Conservation (phyloP, 2,888 invertebrate species). For the Dilophus febrilis region DNA sequence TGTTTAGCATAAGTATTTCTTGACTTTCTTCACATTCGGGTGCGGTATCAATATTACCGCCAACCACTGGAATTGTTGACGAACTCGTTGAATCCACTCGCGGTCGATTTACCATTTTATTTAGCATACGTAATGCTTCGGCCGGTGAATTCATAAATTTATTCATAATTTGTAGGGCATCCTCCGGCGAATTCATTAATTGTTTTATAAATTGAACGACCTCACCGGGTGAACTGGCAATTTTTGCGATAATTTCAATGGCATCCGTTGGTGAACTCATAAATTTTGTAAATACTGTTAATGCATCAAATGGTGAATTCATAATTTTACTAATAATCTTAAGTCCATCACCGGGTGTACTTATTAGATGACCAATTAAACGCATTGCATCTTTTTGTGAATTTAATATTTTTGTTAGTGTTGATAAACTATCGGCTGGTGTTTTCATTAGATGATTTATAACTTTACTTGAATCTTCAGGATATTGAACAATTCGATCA, state of each 20-base stretch:
- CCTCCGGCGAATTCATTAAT: slow-evolving; percentile 28
- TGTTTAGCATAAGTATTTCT: too few relatives aligned
- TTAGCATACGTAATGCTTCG: slow-evolving; percentile 27
- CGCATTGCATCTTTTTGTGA: slow-evolving; percentile 28
- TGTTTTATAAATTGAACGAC: slow-evolving; percentile 29
- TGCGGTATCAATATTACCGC: too few relatives aligned
- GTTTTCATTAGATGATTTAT: slow-evolving; percentile 27
- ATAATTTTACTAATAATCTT: slow-evolving; percentile 30
- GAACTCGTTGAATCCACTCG: slow-evolving; percentile 4
- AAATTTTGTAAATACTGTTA: slow-evolving; percentile 31
- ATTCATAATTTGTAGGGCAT: slow-evolving; percentile 29
- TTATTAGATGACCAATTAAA: slow-evolving; percentile 27
- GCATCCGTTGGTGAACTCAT: slow-evolving; percentile 31
- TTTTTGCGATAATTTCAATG: slow-evolving; percentile 29
- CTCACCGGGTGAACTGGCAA: slow-evolving; percentile 28
- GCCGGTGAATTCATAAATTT: slow-evolving; percentile 30
- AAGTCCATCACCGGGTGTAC: slow-evolving; percentile 27
- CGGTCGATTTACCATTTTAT: slow-evolving; percentile 20
- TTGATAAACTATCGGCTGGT: slow-evolving; percentile 22
- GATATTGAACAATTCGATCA: slow-evolving; percentile 24
- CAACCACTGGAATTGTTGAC: too few relatives aligned
- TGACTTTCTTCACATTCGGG: too few relatives aligned
- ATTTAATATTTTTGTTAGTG: slow-evolving; percentile 25
- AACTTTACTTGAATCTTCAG: slow-evolving; percentile 25
- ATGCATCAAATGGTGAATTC: slow-evolving; percentile 30